Evolutionary conservation across 2,113 vertebrate genomes (phyloP).

Genomic region (Psittacula cyanocephala): DNA sequence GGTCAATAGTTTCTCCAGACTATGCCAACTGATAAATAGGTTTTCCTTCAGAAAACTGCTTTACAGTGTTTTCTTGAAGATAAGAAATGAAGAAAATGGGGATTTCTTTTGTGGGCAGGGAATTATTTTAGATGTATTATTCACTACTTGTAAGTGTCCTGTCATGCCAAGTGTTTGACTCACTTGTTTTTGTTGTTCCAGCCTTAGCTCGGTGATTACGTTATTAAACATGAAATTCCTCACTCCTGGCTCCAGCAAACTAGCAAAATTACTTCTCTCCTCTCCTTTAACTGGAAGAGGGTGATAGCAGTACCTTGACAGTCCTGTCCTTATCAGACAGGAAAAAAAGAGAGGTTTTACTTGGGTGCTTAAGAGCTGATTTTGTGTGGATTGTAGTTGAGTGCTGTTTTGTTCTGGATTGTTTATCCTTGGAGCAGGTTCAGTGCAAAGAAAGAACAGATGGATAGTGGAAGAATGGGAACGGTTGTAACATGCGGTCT

Average conservation of each 20-base stretch:
- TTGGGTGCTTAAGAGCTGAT: not conserved
- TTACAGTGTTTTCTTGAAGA: not conserved
- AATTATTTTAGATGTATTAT: conserved; percentile 1
- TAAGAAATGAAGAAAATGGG: not conserved
- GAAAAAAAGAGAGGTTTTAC: not conserved
- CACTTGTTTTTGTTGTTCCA: conserved; percentile 28
- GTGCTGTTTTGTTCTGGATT: not conserved
- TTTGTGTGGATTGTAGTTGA: not conserved
- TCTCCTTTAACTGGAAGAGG: not conserved
- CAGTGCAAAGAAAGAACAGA: not conserved
- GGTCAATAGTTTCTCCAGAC: not conserved
- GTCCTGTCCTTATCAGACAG: not conserved
- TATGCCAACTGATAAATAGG: not conserved
- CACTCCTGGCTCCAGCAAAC: not conserved
- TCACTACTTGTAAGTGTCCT: not conserved
- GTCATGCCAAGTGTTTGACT: conserved; percentile 29
- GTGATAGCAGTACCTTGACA: not conserved
- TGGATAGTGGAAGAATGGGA: not conserved
- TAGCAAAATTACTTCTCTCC: not conserved
- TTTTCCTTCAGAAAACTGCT: not conserved
- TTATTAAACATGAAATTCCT: conserved; percentile 23
- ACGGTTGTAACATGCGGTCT: not conserved
- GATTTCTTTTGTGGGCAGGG: not conserved
- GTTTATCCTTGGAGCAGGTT: not conserved
- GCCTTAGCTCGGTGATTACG: not conserved